Base-by-base conservation (phyloP, 35 echinoderm and acorn worm genomes). In the Lytechinus variegatus region DNA sequence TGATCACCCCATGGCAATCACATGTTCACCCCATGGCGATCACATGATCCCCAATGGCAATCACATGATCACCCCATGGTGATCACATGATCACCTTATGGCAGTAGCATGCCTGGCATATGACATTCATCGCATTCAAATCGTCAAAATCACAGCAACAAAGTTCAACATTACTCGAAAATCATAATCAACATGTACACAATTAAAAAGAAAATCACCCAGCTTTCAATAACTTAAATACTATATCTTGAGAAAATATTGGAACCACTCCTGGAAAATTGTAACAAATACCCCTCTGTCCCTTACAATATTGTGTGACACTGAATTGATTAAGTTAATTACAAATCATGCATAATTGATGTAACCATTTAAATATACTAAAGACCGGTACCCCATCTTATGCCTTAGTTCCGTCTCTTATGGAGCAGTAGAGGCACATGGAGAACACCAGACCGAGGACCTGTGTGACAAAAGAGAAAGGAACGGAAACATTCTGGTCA, bases 381-480 rank as follows among this genome's bases (percentile, higher is more conserved):
- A 16, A 79, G 66, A 90, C 88, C 52, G 88, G 88, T 90, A 54
- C 9, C 52, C 88, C 88, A 52, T 95, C 55, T 56, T 95, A 95
- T 55, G 95, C 95, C 7, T 95, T 54, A 24, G 28, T 89, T 52
- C 86, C 95, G 55, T 87, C 79, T 54, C 87, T 95, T 12, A 95
- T 52, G 52, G 54, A 55, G 52, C 72, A 88, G 95, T 90, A 95
- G 33, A 95, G 79, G 19, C 86, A 86, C 95, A 95, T 95, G 16
- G 95, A 87, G 55, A 95, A 95, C 52, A 95, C 86, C 79, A 95
- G 52, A 86, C 95, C 95, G 9, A 95, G 79, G 86, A 95, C 28
- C 95, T 95, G 95, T 54, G 14, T 4, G 52, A 89, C 5, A 27
- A 44, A 90, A 91, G 54, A 91, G 24, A 89, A 33, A 29, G 86